These are phyloP conservation scores for Rhyacichthys aspro DNA, from an alignment of 2,797 vertebrate genomes.

Conservation along the genomic window DNA sequence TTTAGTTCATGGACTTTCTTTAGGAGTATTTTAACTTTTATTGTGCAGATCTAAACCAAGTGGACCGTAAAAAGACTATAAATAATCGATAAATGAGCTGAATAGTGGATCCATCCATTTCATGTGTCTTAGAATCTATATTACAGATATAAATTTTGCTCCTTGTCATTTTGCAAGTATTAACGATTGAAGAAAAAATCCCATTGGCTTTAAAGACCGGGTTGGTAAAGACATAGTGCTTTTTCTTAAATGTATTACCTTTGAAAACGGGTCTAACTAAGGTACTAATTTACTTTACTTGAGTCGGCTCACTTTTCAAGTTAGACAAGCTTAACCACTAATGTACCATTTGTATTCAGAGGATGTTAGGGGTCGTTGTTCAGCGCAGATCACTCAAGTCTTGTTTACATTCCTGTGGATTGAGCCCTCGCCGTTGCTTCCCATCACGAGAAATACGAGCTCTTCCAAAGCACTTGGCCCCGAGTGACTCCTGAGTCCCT, in stretches of 20 bases:
- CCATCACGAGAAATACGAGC: slow-evolving; percentile 74
- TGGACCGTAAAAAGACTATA: background rate
- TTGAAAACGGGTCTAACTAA: background rate
- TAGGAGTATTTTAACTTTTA: background rate
- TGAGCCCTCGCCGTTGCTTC: slow-evolving; percentile 60
- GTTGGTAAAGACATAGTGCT: background rate
- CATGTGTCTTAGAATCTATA: background rate
- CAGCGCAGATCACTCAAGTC: slow-evolving; percentile 59
- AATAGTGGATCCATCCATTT: background rate
- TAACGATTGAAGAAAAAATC: too few species aligned
- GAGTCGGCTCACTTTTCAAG: slow-evolving; percentile 4
- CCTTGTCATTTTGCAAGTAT: background rate
- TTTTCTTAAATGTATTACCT: background rate
- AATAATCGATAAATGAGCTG: background rate
- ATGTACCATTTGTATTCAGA: slow-evolving; percentile 5
- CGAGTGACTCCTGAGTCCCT: slow-evolving; percentile 70
- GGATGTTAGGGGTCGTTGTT: slow-evolving; percentile 1
- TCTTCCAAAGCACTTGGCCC: slow-evolving; percentile 68
- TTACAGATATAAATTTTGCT: background rate
- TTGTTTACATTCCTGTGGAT: slow-evolving; percentile 75
- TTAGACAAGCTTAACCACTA: background rate
- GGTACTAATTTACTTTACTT: background rate
- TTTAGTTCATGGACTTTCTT: too few species aligned
- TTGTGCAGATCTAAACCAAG: background rate
- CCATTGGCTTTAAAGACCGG: background rate